phyloP scores from a whole-genome alignment of 2,113 vertebrate genomes.

The Bothrops jararaca region DNA sequence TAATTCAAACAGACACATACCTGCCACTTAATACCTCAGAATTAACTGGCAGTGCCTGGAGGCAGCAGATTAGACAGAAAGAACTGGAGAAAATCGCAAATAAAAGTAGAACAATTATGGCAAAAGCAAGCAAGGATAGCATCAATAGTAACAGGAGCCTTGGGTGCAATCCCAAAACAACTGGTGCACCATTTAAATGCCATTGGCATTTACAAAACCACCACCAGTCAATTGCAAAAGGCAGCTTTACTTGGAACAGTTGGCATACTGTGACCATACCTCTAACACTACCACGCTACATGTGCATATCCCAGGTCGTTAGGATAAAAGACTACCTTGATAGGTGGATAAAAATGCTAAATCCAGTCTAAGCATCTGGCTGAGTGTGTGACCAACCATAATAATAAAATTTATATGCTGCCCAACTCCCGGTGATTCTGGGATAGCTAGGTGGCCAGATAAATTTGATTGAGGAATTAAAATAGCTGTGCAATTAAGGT shows the following conservation, averaged over 20 bases:
- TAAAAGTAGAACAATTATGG: not conserved
- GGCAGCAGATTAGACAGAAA: not conserved
- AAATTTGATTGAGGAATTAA: not conserved
- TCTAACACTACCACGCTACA: not conserved
- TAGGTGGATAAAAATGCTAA: not conserved
- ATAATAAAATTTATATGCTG: not conserved
- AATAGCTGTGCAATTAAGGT: not conserved
- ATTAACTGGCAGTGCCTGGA: not conserved
- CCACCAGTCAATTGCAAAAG: not conserved
- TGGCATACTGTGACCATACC: not conserved
- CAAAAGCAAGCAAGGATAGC: not conserved
- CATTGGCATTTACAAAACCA: not conserved
- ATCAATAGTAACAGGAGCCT: not conserved
- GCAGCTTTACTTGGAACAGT: not conserved
- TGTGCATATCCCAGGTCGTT: not conserved
- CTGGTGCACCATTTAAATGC: not conserved
- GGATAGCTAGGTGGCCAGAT: not conserved
- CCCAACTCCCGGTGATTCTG: not conserved
- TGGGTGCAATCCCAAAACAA: not conserved
- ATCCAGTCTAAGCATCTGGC: not conserved
- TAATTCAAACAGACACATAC: not conserved
- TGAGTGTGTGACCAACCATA: not conserved
- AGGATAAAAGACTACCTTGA: not conserved
- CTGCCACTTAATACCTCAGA: not conserved
- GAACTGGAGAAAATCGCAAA: not conserved